Evolutionary conservation across 2,888 invertebrate genomes (phyloP).

Genomic region (Corythucha ciliata): DNA sequence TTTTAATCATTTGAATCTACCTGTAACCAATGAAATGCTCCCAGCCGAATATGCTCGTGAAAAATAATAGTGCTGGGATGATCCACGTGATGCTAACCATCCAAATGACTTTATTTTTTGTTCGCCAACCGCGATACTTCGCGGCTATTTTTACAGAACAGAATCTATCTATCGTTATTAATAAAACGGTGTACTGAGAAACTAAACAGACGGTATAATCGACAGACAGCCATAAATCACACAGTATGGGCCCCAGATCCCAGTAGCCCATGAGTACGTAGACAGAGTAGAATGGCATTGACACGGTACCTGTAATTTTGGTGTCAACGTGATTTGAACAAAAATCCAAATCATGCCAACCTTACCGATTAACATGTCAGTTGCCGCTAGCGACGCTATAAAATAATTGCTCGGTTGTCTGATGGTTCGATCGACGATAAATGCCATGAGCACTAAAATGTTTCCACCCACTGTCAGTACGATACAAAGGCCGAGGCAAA

Average conservation of each 20-base stretch:
- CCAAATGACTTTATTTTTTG: constrained; percentile 83
- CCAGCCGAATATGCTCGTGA: constrained; percentile 98
- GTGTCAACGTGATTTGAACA: constrained; percentile 67
- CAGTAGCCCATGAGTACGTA: constrained; percentile 94
- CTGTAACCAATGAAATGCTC: constrained; percentile 92
- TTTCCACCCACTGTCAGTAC: constrained; percentile 91
- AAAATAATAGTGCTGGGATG: constrained; percentile 89
- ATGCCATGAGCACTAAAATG: constrained; percentile 86
- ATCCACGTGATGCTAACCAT: constrained; percentile 97
- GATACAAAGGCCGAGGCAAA: constrained; percentile 78
- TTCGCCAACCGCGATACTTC: constrained; percentile 92
- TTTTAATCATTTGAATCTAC: too few species aligned
- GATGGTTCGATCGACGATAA: constrained; percentile 85
- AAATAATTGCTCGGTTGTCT: constrained; percentile 98
- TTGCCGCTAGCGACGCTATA: constrained; percentile 94
- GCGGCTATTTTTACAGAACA: constrained; percentile 98
- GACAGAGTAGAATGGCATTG: constrained; percentile 97
- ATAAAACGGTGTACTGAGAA: constrained; percentile 96
- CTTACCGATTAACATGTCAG: constrained; percentile 90
- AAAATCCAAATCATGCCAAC: constrained; percentile 6
- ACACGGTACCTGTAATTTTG: constrained; percentile 82
- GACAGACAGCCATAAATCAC: constrained; percentile 96
- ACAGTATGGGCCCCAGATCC: constrained; percentile 91
- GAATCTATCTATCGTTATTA: constrained; percentile 96
- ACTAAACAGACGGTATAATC: constrained; percentile 99